A percentile compares a stretch with the other conserved stretches of the same genome.
phyloP scores from a whole-genome alignment of 2,797 vertebrate species.

The Monodelphis domestica region DNA sequence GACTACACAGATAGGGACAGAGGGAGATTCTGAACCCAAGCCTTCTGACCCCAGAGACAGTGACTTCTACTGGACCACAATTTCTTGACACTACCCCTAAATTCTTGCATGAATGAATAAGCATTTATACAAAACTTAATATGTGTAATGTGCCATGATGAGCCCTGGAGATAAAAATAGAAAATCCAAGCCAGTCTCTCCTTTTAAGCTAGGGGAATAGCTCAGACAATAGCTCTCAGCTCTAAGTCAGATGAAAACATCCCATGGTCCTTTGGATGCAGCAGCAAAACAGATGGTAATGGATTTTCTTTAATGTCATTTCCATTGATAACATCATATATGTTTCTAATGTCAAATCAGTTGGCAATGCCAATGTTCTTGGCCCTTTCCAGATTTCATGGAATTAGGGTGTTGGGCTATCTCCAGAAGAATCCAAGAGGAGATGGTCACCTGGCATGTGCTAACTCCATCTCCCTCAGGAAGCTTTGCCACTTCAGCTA shows the following conservation, averaged over 20 bases:
- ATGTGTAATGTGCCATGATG: no score
- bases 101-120: neutral
- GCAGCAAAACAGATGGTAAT: neutral
- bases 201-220: neutral
- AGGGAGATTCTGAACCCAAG: neutral
- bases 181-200: neutral
- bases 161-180: neutral
- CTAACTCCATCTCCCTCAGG: neutral
- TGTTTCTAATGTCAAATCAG: neutral
- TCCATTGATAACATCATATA: neutral
- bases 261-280: neutral
- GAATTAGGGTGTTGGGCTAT: no score
- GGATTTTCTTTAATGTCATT: neutral
- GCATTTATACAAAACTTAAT: neutral
- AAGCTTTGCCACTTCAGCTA: neutral
- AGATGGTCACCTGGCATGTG: neutral
- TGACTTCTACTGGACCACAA: neutral
- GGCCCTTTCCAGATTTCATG: neutral
- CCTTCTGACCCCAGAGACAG: neutral
- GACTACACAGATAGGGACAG: neutral
- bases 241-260: neutral
- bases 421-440: neutral
- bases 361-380: neutral
- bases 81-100: neutral
- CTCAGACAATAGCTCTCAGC: neutral